A percentile compares a stretch with the other conserved stretches of the same genome.
Conservation (phyloP, 2,797 vertebrate species). For the Staurois parvus region DNA sequence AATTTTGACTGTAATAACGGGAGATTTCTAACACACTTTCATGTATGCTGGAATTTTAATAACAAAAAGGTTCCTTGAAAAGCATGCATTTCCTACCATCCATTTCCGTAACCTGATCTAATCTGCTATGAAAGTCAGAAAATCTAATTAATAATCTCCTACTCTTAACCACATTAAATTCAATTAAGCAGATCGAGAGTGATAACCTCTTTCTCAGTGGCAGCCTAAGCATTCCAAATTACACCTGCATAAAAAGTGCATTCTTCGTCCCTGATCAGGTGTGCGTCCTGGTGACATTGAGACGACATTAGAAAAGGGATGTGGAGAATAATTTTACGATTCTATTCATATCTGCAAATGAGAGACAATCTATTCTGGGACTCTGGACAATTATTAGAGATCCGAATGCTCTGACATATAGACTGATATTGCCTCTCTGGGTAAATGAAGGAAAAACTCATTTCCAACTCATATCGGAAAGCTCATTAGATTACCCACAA, state of each 20-base stretch:
- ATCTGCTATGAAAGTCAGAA: constrained; percentile 50
- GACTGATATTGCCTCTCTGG: constrained; percentile 62
- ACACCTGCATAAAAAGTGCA: constrained; percentile 49
- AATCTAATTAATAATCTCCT: constrained; percentile 55
- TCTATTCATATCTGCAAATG: constrained; percentile 57
- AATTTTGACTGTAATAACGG: too few relatives aligned
- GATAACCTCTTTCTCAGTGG: constrained; percentile 55
- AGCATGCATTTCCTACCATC: constrained; percentile 26
- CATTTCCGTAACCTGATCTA: constrained; percentile 42
- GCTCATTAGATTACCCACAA: constrained; percentile 59
- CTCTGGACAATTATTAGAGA: constrained; percentile 54
- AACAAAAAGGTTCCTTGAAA: not conserved
- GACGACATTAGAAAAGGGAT: constrained; percentile 59
- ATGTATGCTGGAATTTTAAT: not conserved
- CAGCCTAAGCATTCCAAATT: constrained; percentile 31
- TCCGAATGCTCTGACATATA: constrained; percentile 59
- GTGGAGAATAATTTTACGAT: constrained; percentile 57
- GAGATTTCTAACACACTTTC: not conserved
- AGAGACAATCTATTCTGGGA: constrained; percentile 51
- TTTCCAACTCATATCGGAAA: constrained; percentile 61
- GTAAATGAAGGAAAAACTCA: constrained; percentile 63
- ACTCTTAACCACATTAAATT: constrained; percentile 58
- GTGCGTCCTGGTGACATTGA: constrained; percentile 47
- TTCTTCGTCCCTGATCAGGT: constrained; percentile 41
- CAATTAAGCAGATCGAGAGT: constrained; percentile 54